Evolutionary conservation across 2,113 vertebrate species (phyloP).

Genomic region (Pseudopipra pipra): DNA sequence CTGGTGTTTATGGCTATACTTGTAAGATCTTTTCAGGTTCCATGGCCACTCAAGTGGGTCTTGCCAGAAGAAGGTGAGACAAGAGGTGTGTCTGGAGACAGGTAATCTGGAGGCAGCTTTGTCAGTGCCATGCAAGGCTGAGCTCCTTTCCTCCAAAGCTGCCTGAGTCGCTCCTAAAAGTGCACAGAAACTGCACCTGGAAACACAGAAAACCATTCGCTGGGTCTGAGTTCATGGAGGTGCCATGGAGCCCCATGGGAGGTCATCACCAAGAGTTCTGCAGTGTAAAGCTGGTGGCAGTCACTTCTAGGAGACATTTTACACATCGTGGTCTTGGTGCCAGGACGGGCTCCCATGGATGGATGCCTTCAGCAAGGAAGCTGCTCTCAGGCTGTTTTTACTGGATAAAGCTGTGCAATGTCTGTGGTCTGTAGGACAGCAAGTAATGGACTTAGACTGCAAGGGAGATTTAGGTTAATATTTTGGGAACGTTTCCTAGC

Average conservation of each 20-base stretch:
- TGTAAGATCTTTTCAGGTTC: neutral
- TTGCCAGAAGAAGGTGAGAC: neutral
- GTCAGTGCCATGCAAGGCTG: neutral
- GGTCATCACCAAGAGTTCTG: neutral
- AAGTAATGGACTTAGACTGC: neutral
- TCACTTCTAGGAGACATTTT: neutral
- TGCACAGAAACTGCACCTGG: neutral
- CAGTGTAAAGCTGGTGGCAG: neutral
- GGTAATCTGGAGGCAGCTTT: neutral
- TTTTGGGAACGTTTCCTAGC: neutral
- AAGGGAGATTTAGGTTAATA: neutral
- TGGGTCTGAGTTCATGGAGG: neutral
- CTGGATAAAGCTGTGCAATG: neutral
- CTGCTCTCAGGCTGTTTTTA: neutral
- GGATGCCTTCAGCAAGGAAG: neutral
- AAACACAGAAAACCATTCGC: neutral
- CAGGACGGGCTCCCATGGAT: accelerated
- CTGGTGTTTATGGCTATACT: neutral
- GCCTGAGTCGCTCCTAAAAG: neutral
- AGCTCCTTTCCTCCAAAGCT: neutral
- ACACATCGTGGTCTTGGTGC: neutral
- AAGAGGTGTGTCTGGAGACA: neutral
- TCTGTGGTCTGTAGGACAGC: neutral
- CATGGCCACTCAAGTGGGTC: neutral
- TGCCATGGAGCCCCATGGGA: neutral